phyloP scores from a whole-genome alignment of 2,113 vertebrate genomes.

The Microcebus murinus region DNA sequence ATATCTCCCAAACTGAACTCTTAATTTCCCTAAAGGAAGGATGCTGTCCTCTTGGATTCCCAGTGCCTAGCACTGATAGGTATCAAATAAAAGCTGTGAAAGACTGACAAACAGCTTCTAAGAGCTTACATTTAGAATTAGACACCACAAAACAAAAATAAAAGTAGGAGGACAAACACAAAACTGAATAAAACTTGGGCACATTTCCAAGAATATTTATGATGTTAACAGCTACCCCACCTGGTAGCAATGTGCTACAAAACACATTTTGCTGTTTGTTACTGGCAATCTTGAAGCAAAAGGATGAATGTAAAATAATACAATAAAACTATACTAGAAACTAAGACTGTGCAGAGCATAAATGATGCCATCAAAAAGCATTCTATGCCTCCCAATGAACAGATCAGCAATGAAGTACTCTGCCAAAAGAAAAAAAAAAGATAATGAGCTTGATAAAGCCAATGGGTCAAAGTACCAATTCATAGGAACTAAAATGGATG shows the following conservation, averaged over 20 bases:
- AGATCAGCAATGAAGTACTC: background rate
- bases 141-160: background rate
- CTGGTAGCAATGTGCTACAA: background rate
- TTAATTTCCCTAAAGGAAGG: background rate
- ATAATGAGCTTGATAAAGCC: background rate
- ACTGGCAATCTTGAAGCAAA: background rate
- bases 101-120: background rate
- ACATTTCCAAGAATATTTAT: background rate
- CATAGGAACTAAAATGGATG: background rate
- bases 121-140: background rate
- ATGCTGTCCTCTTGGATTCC: background rate
- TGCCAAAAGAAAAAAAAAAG: background rate
- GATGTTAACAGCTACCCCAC: background rate
- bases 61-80: background rate
- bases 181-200: conserved; percentile 30
- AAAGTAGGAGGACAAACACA: background rate
- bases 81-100: background rate
- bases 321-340: background rate
- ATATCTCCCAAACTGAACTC: background rate
- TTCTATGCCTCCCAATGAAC: background rate
- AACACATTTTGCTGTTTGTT: conserved; percentile 13
- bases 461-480: background rate
- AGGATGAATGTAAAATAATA: background rate
- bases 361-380: background rate
- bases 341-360: background rate